Conservation (phyloP, 2,888 invertebrate species). For the Bhutanitis thaidina region DNA sequence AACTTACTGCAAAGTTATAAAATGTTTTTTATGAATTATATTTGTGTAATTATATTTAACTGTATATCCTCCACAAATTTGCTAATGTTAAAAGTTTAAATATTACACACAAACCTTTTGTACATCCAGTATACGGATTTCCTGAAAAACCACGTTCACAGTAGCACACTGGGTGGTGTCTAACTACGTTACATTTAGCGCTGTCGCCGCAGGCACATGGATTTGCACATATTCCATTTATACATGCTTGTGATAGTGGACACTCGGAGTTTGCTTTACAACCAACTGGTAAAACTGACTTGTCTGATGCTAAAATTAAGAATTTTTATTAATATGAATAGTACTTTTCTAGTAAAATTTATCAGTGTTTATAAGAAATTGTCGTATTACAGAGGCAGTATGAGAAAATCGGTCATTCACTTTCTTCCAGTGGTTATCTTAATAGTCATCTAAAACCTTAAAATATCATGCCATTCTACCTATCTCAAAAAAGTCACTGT, state of each 20-base stretch:
- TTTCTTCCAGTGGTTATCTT: too few species aligned
- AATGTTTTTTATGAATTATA: neutral
- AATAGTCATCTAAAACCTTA: too few species aligned
- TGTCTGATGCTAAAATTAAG: constrained; percentile 68
- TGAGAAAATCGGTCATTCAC: too few species aligned
- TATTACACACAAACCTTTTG: constrained; percentile 80
- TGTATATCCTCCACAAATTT: neutral
- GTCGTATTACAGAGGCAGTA: too few species aligned
- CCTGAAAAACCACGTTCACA: constrained; percentile 91
- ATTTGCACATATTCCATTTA: constrained; percentile 88
- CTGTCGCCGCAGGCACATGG: constrained; percentile 93
- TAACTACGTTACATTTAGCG: constrained; percentile 88
- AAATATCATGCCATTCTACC: too few species aligned
- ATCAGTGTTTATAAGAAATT: too few species aligned
- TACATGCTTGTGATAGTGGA: constrained; percentile 89
- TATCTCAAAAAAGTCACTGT: too few species aligned
- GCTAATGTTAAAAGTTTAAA: neutral
- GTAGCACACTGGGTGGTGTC: constrained; percentile 92
- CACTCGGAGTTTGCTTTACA: constrained; percentile 91
- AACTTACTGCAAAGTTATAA: constrained; percentile 82
- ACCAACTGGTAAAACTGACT: constrained; percentile 80
- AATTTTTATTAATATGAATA: neutral
- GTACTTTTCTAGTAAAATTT: neutral
- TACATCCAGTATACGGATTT: constrained; percentile 90
- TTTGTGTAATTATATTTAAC: neutral